Percentiles rank a stretch among this genome's conserved stretches.
Evolutionary conservation across 2,888 invertebrate genomes (phyloP).

Genomic region (Polyploca ridens): DNA sequence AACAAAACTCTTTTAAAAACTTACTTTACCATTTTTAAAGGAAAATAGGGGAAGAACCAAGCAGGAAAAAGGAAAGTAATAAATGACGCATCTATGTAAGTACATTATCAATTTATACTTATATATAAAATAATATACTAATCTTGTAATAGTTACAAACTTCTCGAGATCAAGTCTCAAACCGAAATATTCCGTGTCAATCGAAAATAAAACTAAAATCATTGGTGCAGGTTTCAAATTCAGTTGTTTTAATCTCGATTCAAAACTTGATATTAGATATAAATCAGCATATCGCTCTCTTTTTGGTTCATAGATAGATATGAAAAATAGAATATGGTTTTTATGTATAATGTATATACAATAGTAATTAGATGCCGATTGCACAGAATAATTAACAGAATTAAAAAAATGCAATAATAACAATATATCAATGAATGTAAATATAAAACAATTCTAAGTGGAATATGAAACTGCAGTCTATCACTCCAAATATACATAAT

Average conservation of each 20-base stretch:
- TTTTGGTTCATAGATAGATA: too few species aligned
- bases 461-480: neutral
- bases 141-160: too few species aligned
- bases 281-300: too few species aligned
- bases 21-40: neutral
- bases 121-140: neutral
- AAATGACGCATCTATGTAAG: neutral
- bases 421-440: neutral
- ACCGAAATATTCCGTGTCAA: too few species aligned
- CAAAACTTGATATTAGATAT: too few species aligned
- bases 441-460: neutral
- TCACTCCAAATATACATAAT: neutral
- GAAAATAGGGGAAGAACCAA: too few species aligned
- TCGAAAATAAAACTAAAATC: too few species aligned
- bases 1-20: constrained; percentile 14
- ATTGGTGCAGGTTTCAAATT: too few species aligned
- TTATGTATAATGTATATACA: too few species aligned
- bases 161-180: too few species aligned
- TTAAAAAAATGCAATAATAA: neutral
- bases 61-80: neutral
- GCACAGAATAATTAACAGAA: neutral
- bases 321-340: too few species aligned
- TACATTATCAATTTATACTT: neutral
- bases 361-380: neutral
- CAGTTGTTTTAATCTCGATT: too few species aligned